These are phyloP conservation scores for Kobus ellipsiprymnus DNA, from an alignment of 2,113 vertebrate genomes.

Conservation along the genomic window DNA sequence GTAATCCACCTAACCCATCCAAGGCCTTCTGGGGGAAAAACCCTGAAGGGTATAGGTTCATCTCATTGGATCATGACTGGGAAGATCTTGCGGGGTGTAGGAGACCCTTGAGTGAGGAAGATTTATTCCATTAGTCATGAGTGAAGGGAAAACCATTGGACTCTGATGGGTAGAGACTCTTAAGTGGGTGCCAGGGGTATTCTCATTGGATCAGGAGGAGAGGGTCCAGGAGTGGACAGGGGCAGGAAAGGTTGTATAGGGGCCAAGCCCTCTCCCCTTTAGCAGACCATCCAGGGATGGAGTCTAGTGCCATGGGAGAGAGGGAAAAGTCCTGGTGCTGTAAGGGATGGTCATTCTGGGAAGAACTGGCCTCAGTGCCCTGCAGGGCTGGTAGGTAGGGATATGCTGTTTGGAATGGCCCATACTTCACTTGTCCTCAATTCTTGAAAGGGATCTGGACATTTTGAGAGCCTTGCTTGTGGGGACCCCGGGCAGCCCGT, in stretches of 20 bases:
- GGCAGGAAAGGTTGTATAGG: background rate
- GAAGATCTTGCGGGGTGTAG: background rate
- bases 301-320: background rate
- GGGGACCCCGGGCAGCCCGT: background rate
- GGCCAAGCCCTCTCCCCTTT: background rate
- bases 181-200: background rate
- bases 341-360: background rate
- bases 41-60: background rate
- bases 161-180: background rate
- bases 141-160: background rate
- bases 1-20: background rate
- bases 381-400: background rate
- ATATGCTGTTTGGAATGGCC: background rate
- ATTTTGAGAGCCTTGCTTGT: background rate
- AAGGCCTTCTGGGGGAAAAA: background rate
- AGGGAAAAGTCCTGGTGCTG: background rate
- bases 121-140: background rate
- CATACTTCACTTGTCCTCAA: background rate
- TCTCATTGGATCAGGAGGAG: background rate
- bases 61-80: background rate
- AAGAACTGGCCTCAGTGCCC: background rate
- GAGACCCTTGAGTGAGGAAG: background rate
- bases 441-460: background rate
- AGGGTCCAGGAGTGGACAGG: background rate
- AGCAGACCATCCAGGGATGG: background rate